Percentiles rank a stretch among this genome's conserved stretches.
These are phyloP conservation scores for Spodoptera picta DNA, from an alignment of 2,888 invertebrate genomes.

Conservation along the genomic window DNA sequence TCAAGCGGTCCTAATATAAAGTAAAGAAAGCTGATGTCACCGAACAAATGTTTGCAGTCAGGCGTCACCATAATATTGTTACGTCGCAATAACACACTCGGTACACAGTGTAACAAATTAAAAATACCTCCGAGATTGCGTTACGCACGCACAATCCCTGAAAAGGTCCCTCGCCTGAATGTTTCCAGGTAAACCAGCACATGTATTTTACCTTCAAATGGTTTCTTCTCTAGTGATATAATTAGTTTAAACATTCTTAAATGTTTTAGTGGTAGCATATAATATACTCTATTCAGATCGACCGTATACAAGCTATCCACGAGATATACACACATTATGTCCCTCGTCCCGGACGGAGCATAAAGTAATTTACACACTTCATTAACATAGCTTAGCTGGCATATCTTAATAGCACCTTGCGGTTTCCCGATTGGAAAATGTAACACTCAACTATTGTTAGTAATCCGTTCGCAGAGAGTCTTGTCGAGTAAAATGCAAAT, in stretches of 20 bases:
- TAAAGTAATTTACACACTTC: slow-evolving; percentile 40
- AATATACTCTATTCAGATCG: slow-evolving; percentile 13
- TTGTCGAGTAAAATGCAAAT: slow-evolving; percentile 73
- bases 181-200: slow-evolving; percentile 43
- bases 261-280: slow-evolving; percentile 6
- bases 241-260: slow-evolving; percentile 31
- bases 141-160: slow-evolving; percentile 62
- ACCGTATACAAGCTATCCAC: slow-evolving; percentile 3
- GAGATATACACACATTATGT: slow-evolving; percentile 8
- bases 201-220: slow-evolving; percentile 54
- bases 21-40: slow-evolving; percentile 31
- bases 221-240: slow-evolving; percentile 44
- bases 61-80: slow-evolving; percentile 31
- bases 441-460: slow-evolving; percentile 27
- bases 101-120: slow-evolving; percentile 65
- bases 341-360: slow-evolving; percentile 19
- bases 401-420: slow-evolving; percentile 46
- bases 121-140: slow-evolving; percentile 71
- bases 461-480: slow-evolving; percentile 55
- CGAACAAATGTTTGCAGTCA: slow-evolving; percentile 26
- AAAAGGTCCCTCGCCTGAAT: slow-evolving; percentile 54
- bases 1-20: slow-evolving; percentile 17
- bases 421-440: slow-evolving; percentile 29
- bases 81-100: slow-evolving; percentile 46
- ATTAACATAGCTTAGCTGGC: slow-evolving; percentile 41